phyloP scores from a whole-genome alignment of 2,113 vertebrate genomes.

The Phaethon lepturus region DNA sequence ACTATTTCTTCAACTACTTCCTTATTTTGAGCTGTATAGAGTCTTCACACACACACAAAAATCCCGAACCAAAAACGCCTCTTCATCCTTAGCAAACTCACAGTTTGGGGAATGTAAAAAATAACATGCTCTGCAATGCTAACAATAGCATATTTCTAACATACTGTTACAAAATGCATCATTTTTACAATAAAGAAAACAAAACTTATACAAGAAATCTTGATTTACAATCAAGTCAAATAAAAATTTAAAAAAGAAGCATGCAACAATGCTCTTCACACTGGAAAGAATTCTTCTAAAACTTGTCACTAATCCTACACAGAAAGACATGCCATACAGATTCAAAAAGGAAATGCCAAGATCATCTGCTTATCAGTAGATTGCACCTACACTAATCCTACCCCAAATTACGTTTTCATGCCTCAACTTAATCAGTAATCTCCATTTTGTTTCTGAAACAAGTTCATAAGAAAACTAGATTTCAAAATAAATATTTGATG shows the following conservation, averaged over 20 bases:
- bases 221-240: background rate
- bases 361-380: background rate
- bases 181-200: background rate
- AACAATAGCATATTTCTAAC: background rate
- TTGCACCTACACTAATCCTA: background rate
- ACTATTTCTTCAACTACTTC: background rate
- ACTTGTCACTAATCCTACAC: background rate
- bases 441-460: constrained; percentile 26
- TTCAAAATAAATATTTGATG: background rate
- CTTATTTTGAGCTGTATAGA: background rate
- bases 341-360: constrained; percentile 1
- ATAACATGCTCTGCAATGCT: background rate
- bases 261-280: background rate
- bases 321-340: background rate
- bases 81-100: background rate
- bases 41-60: background rate
- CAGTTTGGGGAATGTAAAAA: background rate
- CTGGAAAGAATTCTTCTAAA: background rate
- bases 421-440: background rate
- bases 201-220: background rate
- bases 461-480: background rate
- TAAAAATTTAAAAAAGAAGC: background rate
- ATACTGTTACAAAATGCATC: background rate
- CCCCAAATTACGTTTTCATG: background rate
- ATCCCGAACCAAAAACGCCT: background rate